Evolutionary conservation across 2,888 invertebrate genomes (phyloP), one percentile per base, ranked within the genome.

Genomic region (Drosophila flavopinicola): DNA sequence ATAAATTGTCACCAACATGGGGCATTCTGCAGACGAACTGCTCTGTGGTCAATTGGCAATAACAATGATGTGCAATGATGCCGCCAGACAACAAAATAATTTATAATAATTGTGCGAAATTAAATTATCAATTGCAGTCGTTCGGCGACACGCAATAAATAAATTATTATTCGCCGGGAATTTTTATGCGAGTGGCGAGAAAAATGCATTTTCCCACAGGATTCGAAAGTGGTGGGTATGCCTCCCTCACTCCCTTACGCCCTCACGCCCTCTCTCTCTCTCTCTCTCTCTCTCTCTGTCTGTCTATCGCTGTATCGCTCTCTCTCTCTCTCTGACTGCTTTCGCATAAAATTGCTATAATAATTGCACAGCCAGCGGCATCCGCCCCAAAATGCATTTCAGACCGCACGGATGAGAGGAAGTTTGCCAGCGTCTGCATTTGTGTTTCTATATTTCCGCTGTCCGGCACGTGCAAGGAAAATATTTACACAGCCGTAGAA

Each of bases 81-180:
- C 7, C 39, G 32, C 13, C 35, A 42, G 13, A 30, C 20, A 78
- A 71, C 64, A 54, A 72, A 78, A 77, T 80, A 80, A 79, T 75
- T 79, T 67, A 78, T 49, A 72, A 79, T 82, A 85, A 85, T 82
- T 79, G 85, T 57, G 73, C 52, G 48, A 78, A 78, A 85, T 82
- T 69, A 77, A 82, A 85, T 82, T 85, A 82, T 85, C 85, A 82
- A 82, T 82, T 82, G 82, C 72, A 77, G 82, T 3, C 56, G 65
- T 65, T 64, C 39, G 38, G 29, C 66, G 39, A 49, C 58, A 66
- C 29, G 70, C 60, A 80, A 80, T 84, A 84, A 83, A 83, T 79
- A 83, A 78, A 64, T 57, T 57, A 51, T 61, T 48, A 53, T 59
- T 42, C 57, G 35, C n/a, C 15, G 49, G 35, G 35, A 20, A 30